These are phyloP conservation scores for Schizaphis graminum DNA, from an alignment of 2,888 invertebrate species.

Conservation along the genomic window DNA sequence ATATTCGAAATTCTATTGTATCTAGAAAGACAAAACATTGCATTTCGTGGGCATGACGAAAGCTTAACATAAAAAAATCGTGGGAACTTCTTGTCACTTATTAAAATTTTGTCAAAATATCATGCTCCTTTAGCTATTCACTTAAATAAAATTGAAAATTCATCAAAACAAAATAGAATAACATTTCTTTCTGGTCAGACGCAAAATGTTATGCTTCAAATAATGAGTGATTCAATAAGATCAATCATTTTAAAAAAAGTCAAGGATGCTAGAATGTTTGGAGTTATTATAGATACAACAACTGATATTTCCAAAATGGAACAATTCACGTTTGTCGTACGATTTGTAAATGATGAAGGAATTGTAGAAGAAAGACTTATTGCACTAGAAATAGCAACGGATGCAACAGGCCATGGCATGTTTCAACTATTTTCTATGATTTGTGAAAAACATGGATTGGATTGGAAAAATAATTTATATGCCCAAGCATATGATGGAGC, in stretches of 20 bases:
- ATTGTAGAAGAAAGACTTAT: constrained; percentile 35
- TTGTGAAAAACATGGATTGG: neutral
- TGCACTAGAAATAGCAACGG: neutral
- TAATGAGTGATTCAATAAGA: constrained; percentile 20
- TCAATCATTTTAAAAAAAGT: neutral
- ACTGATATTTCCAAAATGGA: constrained; percentile 49
- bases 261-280: constrained; percentile 21
- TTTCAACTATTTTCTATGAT: neutral
- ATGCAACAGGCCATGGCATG: neutral
- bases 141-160: constrained; percentile 37
- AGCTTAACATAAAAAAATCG: constrained; percentile 51
- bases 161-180: neutral
- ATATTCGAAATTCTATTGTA: neutral
- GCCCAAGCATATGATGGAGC: constrained; percentile 68
- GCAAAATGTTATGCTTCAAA: constrained; percentile 35
- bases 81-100: constrained; percentile 64
- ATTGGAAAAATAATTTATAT: constrained; percentile 50
- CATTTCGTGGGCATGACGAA: constrained; percentile 61
- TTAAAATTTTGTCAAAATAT: constrained; percentile 65
- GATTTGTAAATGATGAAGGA: constrained; percentile 33
- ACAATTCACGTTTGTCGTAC: constrained; percentile 31
- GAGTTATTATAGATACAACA: constrained; percentile 45
- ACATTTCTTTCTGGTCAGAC: constrained; percentile 41
- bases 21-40: constrained; percentile 20
- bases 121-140: constrained; percentile 66